Base-by-base conservation (phyloP, 2,888 invertebrate genomes). In the Alcis repandata region DNA sequence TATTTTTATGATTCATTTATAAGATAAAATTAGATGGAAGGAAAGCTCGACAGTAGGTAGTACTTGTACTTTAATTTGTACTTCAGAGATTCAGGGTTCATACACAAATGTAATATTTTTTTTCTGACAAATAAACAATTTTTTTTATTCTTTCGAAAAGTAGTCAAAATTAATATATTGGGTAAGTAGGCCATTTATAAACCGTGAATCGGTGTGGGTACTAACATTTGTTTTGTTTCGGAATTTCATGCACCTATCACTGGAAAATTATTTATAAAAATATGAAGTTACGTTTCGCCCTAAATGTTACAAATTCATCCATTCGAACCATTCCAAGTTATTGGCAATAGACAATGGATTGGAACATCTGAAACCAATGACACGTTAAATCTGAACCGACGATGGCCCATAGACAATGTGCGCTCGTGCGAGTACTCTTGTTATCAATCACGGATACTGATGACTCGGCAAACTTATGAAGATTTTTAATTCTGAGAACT, bases 381-480 rank as follows among this genome's bases (percentile, higher is more conserved):
- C 33, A 68, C 60, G 64, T 63, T 46, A 71, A 68, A 71, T 46
- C 13, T 20, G 19, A 9, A 33, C 63, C 1, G 71, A 68, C 71
- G 60, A 36, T 11, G n/a, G 15, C n/a, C 22, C 48, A 70, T 75
- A 65, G 72, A 67, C 58, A 52, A 70, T 72, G 59, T 52, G n/a
- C 60, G 67, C 33, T 75, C 75, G 75, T 73, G 75, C 75, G 65
- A 49, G 15, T 61, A 48, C 69, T 1, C 54, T 51, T 10, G 63
- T 63, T 59, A 60, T 51, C 43, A 59, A 67, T 71, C 70, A 69
- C 60, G 56, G 58, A 51, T 19, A 43, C 49, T 54, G 56, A 54
- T 56, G 64, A 56, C 49, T 54, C 36, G 19, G 49, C 45, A 27
- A 43, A 57, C 11, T 56, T 51, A 45, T 52, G 51, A 60, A 38